Conservation (phyloP, 2,888 invertebrate genomes). For the Drosophila quinaria region DNA sequence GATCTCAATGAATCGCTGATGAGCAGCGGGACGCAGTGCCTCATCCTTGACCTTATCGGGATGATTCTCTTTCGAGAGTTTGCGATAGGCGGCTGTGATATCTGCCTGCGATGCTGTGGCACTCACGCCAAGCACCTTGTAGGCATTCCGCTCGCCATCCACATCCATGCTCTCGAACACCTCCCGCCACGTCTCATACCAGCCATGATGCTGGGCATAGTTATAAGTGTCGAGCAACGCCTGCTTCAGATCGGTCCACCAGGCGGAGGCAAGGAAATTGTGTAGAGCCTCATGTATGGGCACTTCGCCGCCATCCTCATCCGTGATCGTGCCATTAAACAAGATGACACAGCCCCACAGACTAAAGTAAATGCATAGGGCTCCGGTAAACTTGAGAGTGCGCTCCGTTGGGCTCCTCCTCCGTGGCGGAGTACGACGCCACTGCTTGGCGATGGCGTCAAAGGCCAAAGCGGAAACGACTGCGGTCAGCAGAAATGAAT, state of each 20-base stretch:
- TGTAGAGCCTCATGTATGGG: constrained; percentile 94
- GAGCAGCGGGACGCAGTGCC: constrained; percentile 89
- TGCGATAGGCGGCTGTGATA: constrained; percentile 93
- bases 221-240: constrained; percentile 91
- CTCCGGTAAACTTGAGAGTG: constrained; percentile 87
- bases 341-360: constrained; percentile 93
- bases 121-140: constrained; percentile 92
- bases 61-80: constrained; percentile 94
- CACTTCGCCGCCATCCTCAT: constrained; percentile 94
- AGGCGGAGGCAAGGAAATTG: constrained; percentile 95
- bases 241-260: constrained; percentile 93
- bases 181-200: constrained; percentile 94
- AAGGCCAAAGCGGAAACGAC: constrained; percentile 90
- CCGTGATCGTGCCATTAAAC: constrained; percentile 94
- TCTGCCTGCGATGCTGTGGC: constrained; percentile 94
- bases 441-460: constrained; percentile 91
- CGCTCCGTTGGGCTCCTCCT: constrained; percentile 87
- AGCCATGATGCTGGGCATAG: constrained; percentile 94
- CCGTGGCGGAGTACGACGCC: constrained; percentile 89
- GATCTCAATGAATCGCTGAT: constrained; percentile 96
- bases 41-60: constrained; percentile 95
- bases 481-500: constrained; percentile 90
- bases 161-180: constrained; percentile 95
- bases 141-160: constrained; percentile 95
- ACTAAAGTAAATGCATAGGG: constrained; percentile 89